These are phyloP conservation scores for Drosophila nigromelanica DNA, from an alignment of 1,140 invertebrate genomes.

Conservation along the genomic window DNA sequence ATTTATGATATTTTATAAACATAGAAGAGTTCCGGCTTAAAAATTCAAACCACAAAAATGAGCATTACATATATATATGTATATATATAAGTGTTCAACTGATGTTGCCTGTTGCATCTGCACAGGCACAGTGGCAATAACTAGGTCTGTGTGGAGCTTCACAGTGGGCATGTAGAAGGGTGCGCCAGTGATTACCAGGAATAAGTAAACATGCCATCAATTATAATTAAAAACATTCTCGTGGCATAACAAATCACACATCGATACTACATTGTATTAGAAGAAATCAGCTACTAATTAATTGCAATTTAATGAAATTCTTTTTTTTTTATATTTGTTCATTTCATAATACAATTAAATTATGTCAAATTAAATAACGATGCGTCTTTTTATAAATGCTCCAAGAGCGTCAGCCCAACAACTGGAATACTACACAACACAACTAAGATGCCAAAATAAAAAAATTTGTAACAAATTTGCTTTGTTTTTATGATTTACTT, in stretches of 20 bases:
- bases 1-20: too few relatives aligned
- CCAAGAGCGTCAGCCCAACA: too few relatives aligned
- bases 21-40: too few relatives aligned
- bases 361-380: slow-evolving; percentile 68
- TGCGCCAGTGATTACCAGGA: too few relatives aligned
- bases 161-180: too few relatives aligned
- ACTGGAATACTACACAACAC: slow-evolving; percentile 33
- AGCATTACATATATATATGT: too few relatives aligned
- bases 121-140: too few relatives aligned
- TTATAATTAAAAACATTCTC: neutral
- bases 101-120: too few relatives aligned
- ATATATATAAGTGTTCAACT: too few relatives aligned
- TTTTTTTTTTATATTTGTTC: slow-evolving; percentile 12
- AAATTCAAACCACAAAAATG: too few relatives aligned
- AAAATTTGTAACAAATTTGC: neutral
- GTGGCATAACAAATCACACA: neutral
- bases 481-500: neutral
- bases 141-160: too few relatives aligned
- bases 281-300: slow-evolving; percentile 31
- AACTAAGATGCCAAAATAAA: neutral
- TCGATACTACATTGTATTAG: slow-evolving; percentile 5
- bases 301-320: slow-evolving; percentile 31
- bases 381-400: slow-evolving; percentile 44
- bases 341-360: slow-evolving; percentile 71
- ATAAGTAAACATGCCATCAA: neutral